A percentile compares a stretch with the other conserved stretches of the same genome.
Conservation (phyloP, 2,888 invertebrate genomes). For the Camptogramma bilineatum region DNA sequence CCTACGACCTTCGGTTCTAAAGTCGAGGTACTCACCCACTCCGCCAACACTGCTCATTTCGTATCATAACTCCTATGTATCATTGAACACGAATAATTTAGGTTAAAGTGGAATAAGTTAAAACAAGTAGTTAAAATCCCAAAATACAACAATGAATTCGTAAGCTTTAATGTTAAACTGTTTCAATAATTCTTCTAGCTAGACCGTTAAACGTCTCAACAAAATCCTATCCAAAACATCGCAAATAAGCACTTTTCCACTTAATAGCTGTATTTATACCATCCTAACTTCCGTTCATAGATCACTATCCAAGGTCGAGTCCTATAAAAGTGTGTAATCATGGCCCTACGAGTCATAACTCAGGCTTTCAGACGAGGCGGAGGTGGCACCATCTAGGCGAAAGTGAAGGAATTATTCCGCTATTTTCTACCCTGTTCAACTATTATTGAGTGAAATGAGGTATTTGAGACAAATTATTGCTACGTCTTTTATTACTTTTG, state of each 20-base stretch:
- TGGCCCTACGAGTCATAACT: slow-evolving; percentile 39
- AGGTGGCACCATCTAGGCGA: slow-evolving; percentile 37
- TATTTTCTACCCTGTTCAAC: slow-evolving; percentile 14
- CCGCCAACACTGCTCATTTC: too few species aligned
- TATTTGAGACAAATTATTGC: neutral
- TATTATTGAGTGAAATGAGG: slow-evolving; percentile 16
- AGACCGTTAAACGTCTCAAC: too few species aligned
- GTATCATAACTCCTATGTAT: too few species aligned
- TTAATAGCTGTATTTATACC: slow-evolving; percentile 14
- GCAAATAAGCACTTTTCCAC: neutral
- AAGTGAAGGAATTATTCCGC: slow-evolving; percentile 38
- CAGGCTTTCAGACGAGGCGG: slow-evolving; percentile 37
- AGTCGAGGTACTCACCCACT: too few species aligned
- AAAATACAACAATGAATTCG: too few species aligned
- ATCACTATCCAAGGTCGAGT: slow-evolving; percentile 29
- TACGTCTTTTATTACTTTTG: neutral
- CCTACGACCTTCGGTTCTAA: too few species aligned
- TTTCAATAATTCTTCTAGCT: too few species aligned
- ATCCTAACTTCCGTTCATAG: slow-evolving; percentile 10
- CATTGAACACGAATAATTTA: too few species aligned
- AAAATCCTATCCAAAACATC: too few species aligned
- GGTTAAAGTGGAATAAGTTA: too few species aligned
- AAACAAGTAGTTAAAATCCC: too few species aligned
- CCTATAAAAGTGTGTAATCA: slow-evolving; percentile 24
- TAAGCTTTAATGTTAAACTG: too few species aligned